Evolutionary conservation across 1,140 invertebrate species (phyloP), one percentile per base, ranked within the genome.

Genomic region (Chironomus tepperi): DNA sequence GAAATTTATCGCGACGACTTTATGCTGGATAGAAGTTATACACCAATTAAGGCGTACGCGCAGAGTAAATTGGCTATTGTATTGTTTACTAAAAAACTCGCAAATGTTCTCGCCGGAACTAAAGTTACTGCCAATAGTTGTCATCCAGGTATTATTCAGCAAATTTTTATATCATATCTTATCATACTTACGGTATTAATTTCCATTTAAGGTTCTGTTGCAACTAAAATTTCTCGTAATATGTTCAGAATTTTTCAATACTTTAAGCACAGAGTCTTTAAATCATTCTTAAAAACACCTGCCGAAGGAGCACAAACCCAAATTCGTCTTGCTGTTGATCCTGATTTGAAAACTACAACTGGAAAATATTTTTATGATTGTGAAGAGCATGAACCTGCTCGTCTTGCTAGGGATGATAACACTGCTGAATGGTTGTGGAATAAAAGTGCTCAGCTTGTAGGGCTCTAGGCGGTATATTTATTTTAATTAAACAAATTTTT

Each of bases 301-400:
- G 24, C 5, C 5, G 24, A 34, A 77, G 93, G 93, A 0, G 91
- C 91, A 7, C 93, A 94, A 81, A 94, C 93, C 0, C 88, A 89
- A 1, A 83, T 96, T 67, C 87, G 93, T 78, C 93, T 93, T 79
- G 87, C 91, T 3, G 80, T 94, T 0, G 89, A 91, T 80, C 89
- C 76, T 82, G 89, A 79, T 88, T 87, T 77, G 91, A 91, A 76
- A 78, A 88, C 10, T 87, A 87, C 83, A 87, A 89, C 79, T 84
- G 85, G 90, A 85, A 83, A 80, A 74, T 81, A 78, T 73, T 80
- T 81, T 77, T 85, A 88, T 75, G 89, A 91, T 75, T 90, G 89
- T 77, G 81, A 77, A 72, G 83, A 83, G 0, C 81, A 78, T 6
- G 78, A 74, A 7, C 83, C 86, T 2, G 78, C 83, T 0, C 64